Conservation (phyloP, 2,113 vertebrate species). For the Cyprinodon brontotheroides region DNA sequence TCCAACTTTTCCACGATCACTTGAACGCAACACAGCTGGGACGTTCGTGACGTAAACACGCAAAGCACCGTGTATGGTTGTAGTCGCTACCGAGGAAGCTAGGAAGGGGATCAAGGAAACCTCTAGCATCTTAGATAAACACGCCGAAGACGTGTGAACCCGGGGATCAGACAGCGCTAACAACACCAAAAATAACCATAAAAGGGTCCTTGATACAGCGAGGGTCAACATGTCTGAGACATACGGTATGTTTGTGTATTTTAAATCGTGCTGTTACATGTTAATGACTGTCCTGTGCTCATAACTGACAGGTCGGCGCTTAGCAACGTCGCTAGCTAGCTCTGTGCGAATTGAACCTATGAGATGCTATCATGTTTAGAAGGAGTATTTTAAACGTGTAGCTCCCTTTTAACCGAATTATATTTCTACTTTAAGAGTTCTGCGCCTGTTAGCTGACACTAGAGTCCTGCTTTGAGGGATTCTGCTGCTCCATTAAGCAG, state of each 20-base stretch:
- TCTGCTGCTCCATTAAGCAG: conserved; percentile 9
- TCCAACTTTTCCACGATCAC: not conserved
- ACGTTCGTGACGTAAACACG: conserved; percentile 48
- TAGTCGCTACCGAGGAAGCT: conserved; percentile 39
- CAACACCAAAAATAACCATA: conserved; percentile 13
- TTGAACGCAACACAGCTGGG: not conserved
- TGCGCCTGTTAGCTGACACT: not conserved
- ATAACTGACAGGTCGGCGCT: conserved; percentile 18
- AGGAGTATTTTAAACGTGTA: not conserved
- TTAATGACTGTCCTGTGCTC: not conserved
- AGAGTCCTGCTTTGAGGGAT: not conserved
- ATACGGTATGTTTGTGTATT: conserved; percentile 75
- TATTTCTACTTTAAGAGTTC: fast-evolving
- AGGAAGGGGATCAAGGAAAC: conserved; percentile 51
- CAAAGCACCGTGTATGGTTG: conserved; percentile 44
- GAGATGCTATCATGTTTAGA: not conserved
- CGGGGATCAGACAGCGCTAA: conserved; percentile 27
- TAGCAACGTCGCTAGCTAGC: conserved; percentile 41
- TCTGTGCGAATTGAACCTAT: conserved; percentile 21
- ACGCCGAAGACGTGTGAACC: conserved; percentile 46
- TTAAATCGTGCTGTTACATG: conserved; percentile 2
- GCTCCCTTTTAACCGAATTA: not conserved
- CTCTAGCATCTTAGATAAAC: conserved; percentile 60
- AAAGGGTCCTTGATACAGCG: conserved; percentile 40
- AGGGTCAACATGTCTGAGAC: conserved; percentile 83